Evolutionary conservation across 2,113 vertebrate genomes (phyloP).

Genomic region (Microtus pennsylvanicus): DNA sequence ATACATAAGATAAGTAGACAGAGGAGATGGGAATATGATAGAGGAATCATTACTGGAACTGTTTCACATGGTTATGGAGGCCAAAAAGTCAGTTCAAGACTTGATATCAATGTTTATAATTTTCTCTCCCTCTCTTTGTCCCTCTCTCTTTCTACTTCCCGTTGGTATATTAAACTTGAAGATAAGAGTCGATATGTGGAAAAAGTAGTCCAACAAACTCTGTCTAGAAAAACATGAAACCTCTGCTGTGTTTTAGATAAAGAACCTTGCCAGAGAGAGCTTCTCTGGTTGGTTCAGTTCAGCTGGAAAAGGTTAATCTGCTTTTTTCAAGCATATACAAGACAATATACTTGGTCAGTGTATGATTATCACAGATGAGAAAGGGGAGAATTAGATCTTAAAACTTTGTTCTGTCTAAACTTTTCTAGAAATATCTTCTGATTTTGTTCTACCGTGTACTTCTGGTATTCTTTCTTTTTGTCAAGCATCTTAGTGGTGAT

Average conservation of each 20-base stretch:
- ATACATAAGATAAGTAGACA: neutral
- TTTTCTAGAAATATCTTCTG: neutral
- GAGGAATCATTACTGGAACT: neutral
- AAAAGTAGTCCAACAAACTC: neutral
- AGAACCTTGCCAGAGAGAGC: too few species aligned
- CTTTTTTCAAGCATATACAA: neutral
- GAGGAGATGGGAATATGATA: neutral
- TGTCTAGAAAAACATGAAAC: neutral
- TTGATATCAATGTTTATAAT: neutral
- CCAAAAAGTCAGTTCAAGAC: neutral
- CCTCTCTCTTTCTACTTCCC: neutral
- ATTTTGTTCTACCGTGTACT: neutral
- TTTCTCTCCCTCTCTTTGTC: neutral
- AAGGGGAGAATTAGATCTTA: neutral
- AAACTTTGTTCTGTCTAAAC: neutral
- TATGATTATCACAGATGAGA: neutral
- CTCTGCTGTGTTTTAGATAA: neutral
- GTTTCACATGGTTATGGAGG: neutral
- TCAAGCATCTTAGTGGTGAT: neutral
- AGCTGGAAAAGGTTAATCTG: neutral
- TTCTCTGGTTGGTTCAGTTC: neutral
- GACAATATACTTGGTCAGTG: neutral
- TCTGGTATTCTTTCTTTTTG: neutral
- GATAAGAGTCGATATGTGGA: neutral
- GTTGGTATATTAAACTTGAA: neutral